Evolutionary conservation across 2,113 vertebrate genomes (phyloP).

Genomic region (Aphelocoma coerulescens): DNA sequence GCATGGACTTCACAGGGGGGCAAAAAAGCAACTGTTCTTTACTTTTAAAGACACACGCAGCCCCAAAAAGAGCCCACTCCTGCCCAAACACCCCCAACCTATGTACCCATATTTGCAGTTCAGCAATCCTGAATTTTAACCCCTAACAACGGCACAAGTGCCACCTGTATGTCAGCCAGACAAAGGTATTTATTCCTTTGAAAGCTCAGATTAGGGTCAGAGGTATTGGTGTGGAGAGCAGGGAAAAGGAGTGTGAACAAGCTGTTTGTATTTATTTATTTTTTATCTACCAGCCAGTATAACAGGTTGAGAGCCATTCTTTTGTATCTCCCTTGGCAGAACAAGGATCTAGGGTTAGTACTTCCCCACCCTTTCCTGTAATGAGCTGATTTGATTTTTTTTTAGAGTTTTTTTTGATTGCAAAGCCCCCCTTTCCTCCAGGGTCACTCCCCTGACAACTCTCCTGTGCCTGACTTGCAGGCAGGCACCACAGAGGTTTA

Average conservation of each 20-base stretch:
- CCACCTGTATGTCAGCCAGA: neutral
- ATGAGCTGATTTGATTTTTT: neutral
- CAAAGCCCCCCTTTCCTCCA: neutral
- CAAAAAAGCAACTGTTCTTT: neutral
- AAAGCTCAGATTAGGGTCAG: neutral
- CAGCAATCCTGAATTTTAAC: neutral
- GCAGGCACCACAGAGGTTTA: rapidly evolving
- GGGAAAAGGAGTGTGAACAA: neutral
- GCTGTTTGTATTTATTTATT: neutral
- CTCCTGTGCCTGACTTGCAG: rapidly evolving
- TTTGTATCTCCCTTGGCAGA: neutral
- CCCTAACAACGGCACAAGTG: neutral
- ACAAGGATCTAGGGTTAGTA: neutral
- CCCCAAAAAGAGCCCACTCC: neutral
- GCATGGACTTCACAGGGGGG: neutral
- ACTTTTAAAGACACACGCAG: neutral
- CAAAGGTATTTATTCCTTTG: neutral
- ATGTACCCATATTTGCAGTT: neutral
- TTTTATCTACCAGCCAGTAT: neutral
- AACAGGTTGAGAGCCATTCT: neutral
- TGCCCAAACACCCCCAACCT: neutral
- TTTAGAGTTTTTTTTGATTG: neutral
- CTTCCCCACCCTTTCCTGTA: neutral
- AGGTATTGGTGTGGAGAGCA: neutral
- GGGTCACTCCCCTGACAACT: too few species aligned